Conservation (phyloP, 1,140 invertebrate genomes). For the Cherax destructor region DNA sequence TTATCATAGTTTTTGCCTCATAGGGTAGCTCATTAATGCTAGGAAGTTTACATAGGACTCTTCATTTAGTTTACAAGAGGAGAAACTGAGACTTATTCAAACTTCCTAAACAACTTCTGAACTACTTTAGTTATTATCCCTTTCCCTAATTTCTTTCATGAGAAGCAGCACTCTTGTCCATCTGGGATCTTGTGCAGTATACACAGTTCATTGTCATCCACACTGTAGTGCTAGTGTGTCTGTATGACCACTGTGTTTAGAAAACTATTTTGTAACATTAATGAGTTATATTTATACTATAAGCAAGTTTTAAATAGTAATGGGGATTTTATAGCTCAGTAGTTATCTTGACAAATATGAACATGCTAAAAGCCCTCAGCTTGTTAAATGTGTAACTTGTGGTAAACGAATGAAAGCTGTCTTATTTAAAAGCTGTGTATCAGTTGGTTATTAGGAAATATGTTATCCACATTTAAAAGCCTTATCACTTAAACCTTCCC, state of each 20-base stretch:
- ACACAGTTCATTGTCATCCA: constrained; percentile 19
- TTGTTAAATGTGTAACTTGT: constrained; percentile 24
- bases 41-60: constrained; percentile 52
- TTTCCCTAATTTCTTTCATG: constrained; percentile 6
- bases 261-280: constrained; percentile 41
- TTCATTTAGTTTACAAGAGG: constrained; percentile 13
- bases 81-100: constrained; percentile 39
- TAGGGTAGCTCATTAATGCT: constrained; percentile 42
- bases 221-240: constrained; percentile 52
- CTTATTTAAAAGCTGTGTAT: constrained; percentile 31
- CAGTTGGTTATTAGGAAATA: constrained; percentile 38
- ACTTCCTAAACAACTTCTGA: constrained; percentile 48
- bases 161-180: not conserved
- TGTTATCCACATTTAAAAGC: constrained; percentile 59
- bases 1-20: constrained; percentile 25
- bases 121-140: constrained; percentile 28
- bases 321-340: constrained; percentile 22
- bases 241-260: constrained; percentile 53
- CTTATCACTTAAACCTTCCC: constrained; percentile 65
- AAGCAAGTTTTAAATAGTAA: constrained; percentile 17
- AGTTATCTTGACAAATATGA: constrained; percentile 28
- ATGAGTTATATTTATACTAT: constrained; percentile 47
- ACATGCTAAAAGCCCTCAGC: constrained; percentile 38
- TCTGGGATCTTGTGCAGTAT: constrained; percentile 22
- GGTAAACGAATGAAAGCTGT: constrained; percentile 34